Evolutionary conservation across 2,888 invertebrate species (phyloP), one percentile per base, ranked within the genome.

Genomic region (Acrobasis repandana): DNA sequence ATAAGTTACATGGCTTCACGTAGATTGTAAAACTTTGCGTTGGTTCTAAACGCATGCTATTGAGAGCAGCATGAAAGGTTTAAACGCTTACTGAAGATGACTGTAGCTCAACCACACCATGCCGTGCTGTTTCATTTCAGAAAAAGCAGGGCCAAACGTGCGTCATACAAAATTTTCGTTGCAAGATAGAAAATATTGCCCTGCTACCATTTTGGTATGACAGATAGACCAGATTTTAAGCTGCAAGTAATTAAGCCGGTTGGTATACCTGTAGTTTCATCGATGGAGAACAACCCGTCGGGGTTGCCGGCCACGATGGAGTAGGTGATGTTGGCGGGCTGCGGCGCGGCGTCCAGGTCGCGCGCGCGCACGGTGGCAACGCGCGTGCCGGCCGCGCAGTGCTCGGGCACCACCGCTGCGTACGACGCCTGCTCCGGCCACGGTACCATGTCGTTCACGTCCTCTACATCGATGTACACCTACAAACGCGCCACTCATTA

Each of bases 361-460:
- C 90, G 86, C 11, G 98, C 98, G 68, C 93, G 93, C 61, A 99
- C 93, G 80, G 95, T 94, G 43, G 96, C 93, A 61, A 99, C 95
- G 66, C 93, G 93, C 65, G 95, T 94, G 70, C 95, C 96, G 14
- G 94, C 94, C 47, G 74, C 71, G 75, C 96, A 95, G 83, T 97
- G 96, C 93, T 98, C 98, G 38, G 93, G 84, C 65, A 99, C 94
- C 36, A 93, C 93, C 3, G 96, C 96, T 81, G 95, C 94, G 92
- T 98, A 99, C 63, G 97, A 95, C 14, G 99, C 97, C 74, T 95
- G 94, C 73, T 94, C 94, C 65, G 98, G 97, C 86, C 98, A 93
- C 60, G 99, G 99, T 50, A 95, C 95, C 93, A 98, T 97, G 93
- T 99, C 99, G 91, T 99, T 99, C 79, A 96, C 97, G 90, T 99